Evolutionary conservation across 2,797 vertebrate genomes (phyloP), one percentile per base, ranked within the genome.

Genomic region (Pseudocheirus occidentalis): DNA sequence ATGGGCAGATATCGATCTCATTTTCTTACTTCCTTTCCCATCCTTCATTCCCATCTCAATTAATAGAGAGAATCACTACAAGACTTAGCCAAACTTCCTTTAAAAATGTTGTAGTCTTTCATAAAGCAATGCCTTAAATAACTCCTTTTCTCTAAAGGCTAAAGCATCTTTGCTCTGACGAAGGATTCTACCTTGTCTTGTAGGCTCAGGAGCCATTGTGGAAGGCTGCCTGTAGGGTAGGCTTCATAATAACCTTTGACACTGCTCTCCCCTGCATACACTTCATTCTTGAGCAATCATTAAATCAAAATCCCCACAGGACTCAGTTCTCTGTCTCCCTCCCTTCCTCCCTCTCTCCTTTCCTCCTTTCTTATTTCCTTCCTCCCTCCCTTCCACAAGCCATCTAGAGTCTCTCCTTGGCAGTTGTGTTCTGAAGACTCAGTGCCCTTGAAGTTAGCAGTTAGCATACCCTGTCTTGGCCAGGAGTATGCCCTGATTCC

Each of bases 231-330:
- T 81, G 66, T 81, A 73, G n/a, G 62, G 34, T 18, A 46, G 66
- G 13, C 7, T 87, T 90, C n/a, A n/a, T n/a, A n/a, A 90, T 92
- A 52, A 29, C 81, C 66, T n/a, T 94, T 56, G 54, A 18, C 1
- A 13, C 40, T 31, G 21, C 55, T 56, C 94, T 89, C 6, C 40
- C 14, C 50, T 53, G 73, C 29, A 59, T 31, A 46, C 46, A 87
- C 59, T 81, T 95, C 91, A 93, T 96, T 92, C 92, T 94, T 55
- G 92, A 92, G 50, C 59, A 92, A 59, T 91, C 91, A 31, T n/a
- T 89, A 34, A 29, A 31, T 6, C 90, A 46, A 73, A 66, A 92
- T 87, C 31, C 58, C 62, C 31, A n/a, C 2, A 46, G n/a, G 54
- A 50, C 50, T 53, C 89, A 27, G 27, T 50, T 50, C 10, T 90